Base-by-base conservation (phyloP, 2,113 vertebrate species). In the Vulpes lagopus region DNA sequence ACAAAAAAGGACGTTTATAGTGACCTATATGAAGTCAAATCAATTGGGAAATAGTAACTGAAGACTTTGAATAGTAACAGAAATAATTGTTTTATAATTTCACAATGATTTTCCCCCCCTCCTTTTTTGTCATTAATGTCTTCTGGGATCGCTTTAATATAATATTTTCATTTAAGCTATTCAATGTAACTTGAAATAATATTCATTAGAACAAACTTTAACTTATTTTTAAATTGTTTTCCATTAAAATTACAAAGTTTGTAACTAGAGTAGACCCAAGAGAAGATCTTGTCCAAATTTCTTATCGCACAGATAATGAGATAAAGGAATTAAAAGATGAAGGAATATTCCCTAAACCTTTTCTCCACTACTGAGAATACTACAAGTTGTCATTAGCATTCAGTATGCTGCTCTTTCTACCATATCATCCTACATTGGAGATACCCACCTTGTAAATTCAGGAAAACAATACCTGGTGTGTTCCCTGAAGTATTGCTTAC, bases 171-270 rank as follows among this genome's bases (percentile, higher is more conserved):
- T 80, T 82, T 73, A 65, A 96, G 17, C 35, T 73, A 62, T 51
- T 96, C 35, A 79, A 0, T 88, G 11, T 71, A 71, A 93, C 62
- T 60, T 96, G 35, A 78, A 92, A 76, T 73, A 90, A 32, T 86
- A 53, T 94, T 76, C 74, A 71, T 87, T 76, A 73, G 15, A 73
- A 96, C 11, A 91, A 64, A 76, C 23, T 51, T 83, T 91, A 67
- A 89, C 20, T 94, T 95, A 82, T 83, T 82, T 93, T 86, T 49
- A 80, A 76, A 95, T 53, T 35, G 9, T 67, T 97, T 96, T 76
- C 43, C 35, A 91, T 60, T 95, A 79, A 92, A 83, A 94, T 94
- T 93, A 92, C 11, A 51, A 62, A 65, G 8, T 79, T 89, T 87
- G 30, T 30, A 59, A 35, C 35, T 90, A 82, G 20, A 89, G 35